A percentile compares a stretch with the other conserved stretches of the same genome.
These are phyloP conservation scores for Leucozona laternaria DNA, from an alignment of 2,888 invertebrate genomes.

Conservation along the genomic window DNA sequence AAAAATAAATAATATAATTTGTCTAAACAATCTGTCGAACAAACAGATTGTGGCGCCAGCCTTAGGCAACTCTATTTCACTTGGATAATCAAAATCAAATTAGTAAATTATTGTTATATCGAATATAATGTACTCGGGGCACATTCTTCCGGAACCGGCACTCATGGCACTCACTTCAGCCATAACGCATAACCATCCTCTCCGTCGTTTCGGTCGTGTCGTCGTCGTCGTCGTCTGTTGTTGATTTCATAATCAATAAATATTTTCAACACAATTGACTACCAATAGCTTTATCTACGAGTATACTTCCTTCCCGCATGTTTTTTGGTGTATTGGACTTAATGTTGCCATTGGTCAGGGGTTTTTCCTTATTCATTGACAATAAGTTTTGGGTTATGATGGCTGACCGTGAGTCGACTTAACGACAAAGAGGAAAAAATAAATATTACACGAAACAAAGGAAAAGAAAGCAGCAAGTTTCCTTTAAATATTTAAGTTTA, in stretches of 20 bases:
- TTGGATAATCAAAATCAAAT: constrained; percentile 71
- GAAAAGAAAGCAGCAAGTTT: background rate
- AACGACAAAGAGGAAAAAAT: background rate
- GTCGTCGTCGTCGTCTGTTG: constrained; percentile 19
- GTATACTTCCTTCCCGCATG: constrained; percentile 47
- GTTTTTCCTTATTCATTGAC: constrained; percentile 33
- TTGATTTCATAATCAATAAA: constrained; percentile 70
- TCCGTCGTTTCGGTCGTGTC: no score
- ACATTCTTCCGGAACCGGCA: constrained; percentile 76
- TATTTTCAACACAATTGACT: constrained; percentile 74
- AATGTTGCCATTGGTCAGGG: constrained; percentile 13
- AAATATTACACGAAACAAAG: background rate
- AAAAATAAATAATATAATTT: background rate
- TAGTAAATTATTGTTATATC: constrained; percentile 66
- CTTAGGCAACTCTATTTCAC: constrained; percentile 33
- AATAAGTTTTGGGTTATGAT: constrained; percentile 26
- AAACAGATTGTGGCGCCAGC: constrained; percentile 55
- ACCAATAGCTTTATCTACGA: constrained; percentile 44
- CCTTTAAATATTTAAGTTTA: background rate
- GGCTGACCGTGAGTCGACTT: background rate
- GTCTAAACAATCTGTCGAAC: constrained; percentile 5
- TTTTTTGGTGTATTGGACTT: constrained; percentile 33
- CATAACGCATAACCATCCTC: no score
- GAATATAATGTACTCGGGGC: constrained; percentile 33
- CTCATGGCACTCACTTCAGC: constrained; percentile 74